phyloP scores from a whole-genome alignment of 2,888 invertebrate species.

The Sarcophaga caerulescens region DNA sequence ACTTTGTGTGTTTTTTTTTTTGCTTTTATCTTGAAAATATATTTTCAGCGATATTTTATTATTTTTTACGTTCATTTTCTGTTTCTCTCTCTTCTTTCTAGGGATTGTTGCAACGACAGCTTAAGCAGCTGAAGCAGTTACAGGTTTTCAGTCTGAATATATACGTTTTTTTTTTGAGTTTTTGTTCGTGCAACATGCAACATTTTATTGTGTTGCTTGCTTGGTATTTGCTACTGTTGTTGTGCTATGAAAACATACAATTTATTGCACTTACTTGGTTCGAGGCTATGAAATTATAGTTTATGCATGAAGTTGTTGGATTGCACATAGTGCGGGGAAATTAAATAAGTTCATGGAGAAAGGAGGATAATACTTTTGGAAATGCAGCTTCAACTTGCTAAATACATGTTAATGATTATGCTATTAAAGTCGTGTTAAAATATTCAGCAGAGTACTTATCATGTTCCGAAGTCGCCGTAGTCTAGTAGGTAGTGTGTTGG shows the following conservation, averaged over 20 bases:
- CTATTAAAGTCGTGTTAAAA: no score
- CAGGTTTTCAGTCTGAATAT: not conserved
- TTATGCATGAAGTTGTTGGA: not conserved
- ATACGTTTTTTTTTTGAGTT: not conserved
- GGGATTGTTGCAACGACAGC: not conserved
- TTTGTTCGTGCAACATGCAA: constrained; percentile 11
- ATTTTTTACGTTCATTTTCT: constrained; percentile 18
- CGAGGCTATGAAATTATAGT: constrained; percentile 39
- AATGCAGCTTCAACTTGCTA: no score
- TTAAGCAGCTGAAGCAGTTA: constrained; percentile 25
- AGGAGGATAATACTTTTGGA: no score
- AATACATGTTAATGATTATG: no score
- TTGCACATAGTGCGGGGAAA: not conserved
- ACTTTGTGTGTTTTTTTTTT: constrained; percentile 31
- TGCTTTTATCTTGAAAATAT: constrained; percentile 1
- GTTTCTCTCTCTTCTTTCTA: not conserved
- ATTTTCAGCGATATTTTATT: constrained; percentile 42
- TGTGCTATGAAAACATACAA: constrained; percentile 51
- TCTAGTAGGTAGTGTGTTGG: no score
- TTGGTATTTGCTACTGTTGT: not conserved
- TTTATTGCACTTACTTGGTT: constrained; percentile 53
- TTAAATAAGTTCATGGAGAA: no score
- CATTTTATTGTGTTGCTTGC: constrained; percentile 18
- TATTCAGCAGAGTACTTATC: no score
- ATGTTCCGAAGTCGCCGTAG: no score